phyloP scores from a whole-genome alignment of 1,140 invertebrate genomes.

The Pogonomyrmex californicus region DNA sequence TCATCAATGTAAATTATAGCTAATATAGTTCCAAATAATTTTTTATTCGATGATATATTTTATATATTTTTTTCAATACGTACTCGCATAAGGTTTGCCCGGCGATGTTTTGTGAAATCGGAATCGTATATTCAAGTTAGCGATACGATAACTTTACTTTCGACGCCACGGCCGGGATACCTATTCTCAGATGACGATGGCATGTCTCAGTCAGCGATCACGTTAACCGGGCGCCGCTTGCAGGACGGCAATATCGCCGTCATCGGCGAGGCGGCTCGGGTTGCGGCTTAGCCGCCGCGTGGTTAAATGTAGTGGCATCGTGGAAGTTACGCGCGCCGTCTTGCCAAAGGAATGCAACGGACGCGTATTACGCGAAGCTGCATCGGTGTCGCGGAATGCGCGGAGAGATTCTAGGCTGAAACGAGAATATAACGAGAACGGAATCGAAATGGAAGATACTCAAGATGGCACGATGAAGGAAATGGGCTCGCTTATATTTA shows the following conservation, averaged over 20 bases:
- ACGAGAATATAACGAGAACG: conserved; percentile 8
- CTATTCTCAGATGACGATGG: conserved; percentile 71
- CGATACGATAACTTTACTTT: background rate
- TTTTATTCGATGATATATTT: background rate
- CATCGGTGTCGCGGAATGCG: conserved; percentile 15
- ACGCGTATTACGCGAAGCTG: conserved; percentile 39
- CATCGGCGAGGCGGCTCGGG: conserved; percentile 59
- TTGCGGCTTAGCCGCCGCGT: conserved; percentile 24
- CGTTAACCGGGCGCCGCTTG: conserved; percentile 58
- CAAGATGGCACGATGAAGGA: background rate
- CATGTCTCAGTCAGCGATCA: conserved; percentile 70
- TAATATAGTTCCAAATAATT: background rate
- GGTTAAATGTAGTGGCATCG: conserved; percentile 52
- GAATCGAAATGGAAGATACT: conserved; percentile 4
- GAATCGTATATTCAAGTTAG: conserved; percentile 24
- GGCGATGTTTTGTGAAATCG: conserved; percentile 10
- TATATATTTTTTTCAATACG: background rate
- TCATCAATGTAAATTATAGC: background rate
- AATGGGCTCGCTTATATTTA: conserved; percentile 22
- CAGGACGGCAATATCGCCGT: conserved; percentile 71
- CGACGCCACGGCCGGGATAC: conserved; percentile 7
- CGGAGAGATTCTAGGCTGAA: conserved; percentile 1
- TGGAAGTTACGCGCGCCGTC: conserved; percentile 66
- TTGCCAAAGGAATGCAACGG: conserved; percentile 73
- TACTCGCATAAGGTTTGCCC: background rate